Conservation (phyloP, 2,113 vertebrate species). For the Clarias macrocephalus region DNA sequence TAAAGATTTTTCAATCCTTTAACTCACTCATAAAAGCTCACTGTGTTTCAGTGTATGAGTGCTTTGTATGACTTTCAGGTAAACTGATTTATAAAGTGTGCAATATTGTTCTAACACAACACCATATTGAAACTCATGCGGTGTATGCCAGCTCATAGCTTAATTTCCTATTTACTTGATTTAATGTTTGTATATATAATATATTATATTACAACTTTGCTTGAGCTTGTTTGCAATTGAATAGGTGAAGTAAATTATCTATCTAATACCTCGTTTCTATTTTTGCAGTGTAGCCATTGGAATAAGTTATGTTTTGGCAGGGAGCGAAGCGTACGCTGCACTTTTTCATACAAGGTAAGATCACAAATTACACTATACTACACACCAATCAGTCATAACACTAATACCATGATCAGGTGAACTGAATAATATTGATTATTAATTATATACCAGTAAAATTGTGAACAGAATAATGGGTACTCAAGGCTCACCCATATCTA, state of each 20-base stretch:
- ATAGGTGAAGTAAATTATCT: neutral
- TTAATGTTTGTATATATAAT: neutral
- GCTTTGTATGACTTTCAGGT: neutral
- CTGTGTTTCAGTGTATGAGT: neutral
- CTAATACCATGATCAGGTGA: no score
- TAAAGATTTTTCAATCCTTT: neutral
- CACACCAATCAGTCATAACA: no score
- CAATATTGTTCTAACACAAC: neutral
- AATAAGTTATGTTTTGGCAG: slow-evolving; percentile 72
- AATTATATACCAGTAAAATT: no score
- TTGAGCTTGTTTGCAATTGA: neutral
- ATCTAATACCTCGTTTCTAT: neutral
- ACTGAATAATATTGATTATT: no score
- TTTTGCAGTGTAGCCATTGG: slow-evolving; percentile 67
- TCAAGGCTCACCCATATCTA: no score
- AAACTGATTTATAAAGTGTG: neutral
- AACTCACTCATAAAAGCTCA: neutral
- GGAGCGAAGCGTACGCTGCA: slow-evolving; percentile 70
- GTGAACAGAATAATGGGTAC: no score
- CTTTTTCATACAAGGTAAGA: slow-evolving; percentile 69
- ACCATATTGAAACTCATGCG: neutral
- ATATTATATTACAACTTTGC: neutral
- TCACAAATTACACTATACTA: neutral
- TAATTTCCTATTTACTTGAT: neutral
- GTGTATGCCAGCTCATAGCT: neutral